Evolutionary conservation across 2,797 vertebrate species (phyloP), one percentile per base, ranked within the genome.

Genomic region (Gouania willdenowi): DNA sequence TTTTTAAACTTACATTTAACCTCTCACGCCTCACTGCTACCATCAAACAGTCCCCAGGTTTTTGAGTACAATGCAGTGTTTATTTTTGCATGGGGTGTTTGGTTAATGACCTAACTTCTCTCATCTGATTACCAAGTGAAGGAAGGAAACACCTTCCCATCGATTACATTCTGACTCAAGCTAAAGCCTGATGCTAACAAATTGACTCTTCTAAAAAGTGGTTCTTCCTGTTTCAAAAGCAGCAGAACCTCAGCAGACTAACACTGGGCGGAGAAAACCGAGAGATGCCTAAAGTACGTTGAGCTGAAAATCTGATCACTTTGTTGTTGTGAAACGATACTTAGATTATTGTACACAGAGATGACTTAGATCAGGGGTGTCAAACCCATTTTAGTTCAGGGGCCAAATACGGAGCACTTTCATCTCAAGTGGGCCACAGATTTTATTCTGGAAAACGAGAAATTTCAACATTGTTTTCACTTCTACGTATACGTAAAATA

Each of bases 11-110:
- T 44, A 71, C 53, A 57, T 71, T 60, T 77, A 66, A 68, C 55
- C 26, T 60, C 32, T 51, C 48, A 43, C 22, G 27, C 24, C 31
- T 64, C 57, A 52, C 48, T 56, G 50, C 40, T 32, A 67, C 53
- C 53, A 17, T 41, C 64, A 58, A 45, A 41, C n/a, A 31, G 33
- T 40, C 13, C 7, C 30, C 14, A 24, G 26, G 27, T 49, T 49
- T 19, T 9, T 23, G 32, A 37, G 31, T 38, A 59, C 13, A 34
- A 42, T 41, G 26, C 42, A 30, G 51, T 26, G 23, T 30, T 42
- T 54, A 41, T 11, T n/a, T n/a, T n/a, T 71, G 84, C 84, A 84
- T 78, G 81, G 36, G 38, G 40, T 42, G 50, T 30, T 35, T 60
- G 42, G 42, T 53, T 81, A 59, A 77, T 70, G n/a, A 31, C 36